Conservation (phyloP, 2,888 invertebrate species). For the Rosalia funebris region DNA sequence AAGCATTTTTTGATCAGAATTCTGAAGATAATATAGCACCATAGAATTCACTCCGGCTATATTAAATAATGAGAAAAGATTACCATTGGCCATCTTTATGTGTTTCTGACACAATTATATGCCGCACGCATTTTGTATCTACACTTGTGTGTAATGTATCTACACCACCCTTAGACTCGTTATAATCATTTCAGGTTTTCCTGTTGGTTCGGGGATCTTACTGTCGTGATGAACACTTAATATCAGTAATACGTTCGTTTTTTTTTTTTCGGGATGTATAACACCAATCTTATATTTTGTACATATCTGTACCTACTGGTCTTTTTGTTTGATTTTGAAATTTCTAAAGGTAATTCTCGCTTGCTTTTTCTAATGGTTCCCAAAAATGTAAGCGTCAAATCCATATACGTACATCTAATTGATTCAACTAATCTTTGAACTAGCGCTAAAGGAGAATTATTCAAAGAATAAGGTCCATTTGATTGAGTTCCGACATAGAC, state of each 20-base stretch:
- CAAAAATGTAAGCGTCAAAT: conserved; percentile 43
- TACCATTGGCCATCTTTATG: conserved; percentile 39
- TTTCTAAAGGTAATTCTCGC: conserved; percentile 49
- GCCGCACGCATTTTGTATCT: conserved; percentile 36
- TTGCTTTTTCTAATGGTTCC: conserved; percentile 50
- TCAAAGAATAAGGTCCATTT: conserved; percentile 39
- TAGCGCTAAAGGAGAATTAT: conserved; percentile 30
- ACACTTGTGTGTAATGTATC: conserved; percentile 38
- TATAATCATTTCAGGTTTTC: conserved; percentile 39
- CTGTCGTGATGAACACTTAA: conserved; percentile 51
- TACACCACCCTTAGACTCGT: conserved; percentile 37
- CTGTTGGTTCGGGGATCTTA: conserved; percentile 43
- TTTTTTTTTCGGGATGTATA: conserved; percentile 50
- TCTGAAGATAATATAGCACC: conserved; percentile 28
- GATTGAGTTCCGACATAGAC: conserved; percentile 48
- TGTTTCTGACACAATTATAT: conserved; percentile 37
- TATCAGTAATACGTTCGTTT: conserved; percentile 50
- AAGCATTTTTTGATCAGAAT: conserved; percentile 26
- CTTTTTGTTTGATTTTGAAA: conserved; percentile 44
- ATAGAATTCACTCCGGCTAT: conserved; percentile 38
- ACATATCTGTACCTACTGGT: conserved; percentile 40
- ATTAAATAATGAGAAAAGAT: conserved; percentile 35
- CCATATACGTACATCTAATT: conserved; percentile 17
- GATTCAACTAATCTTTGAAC: conserved; percentile 24
- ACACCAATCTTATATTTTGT: conserved; percentile 48